These are phyloP conservation scores for Tautogolabrus adspersus DNA, from an alignment of 2,113 vertebrate genomes.

Conservation along the genomic window DNA sequence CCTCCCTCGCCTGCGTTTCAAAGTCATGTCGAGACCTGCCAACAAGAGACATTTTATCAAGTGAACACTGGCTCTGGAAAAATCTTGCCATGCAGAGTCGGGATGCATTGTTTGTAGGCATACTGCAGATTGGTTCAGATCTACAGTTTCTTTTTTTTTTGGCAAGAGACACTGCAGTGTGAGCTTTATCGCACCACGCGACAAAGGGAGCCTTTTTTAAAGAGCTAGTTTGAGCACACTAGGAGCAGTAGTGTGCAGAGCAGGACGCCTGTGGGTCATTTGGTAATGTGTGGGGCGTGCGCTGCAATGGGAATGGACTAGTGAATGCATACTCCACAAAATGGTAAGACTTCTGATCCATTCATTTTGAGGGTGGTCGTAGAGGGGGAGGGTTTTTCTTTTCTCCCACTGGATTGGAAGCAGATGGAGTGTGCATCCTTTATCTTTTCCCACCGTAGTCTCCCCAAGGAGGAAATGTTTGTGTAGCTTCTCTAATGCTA, in stretches of 20 bases:
- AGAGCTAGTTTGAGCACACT: constrained; percentile 87
- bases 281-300: constrained; percentile 89
- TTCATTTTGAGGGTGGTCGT: constrained; percentile 51
- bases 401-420: constrained; percentile 59
- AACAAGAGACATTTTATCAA: constrained; percentile 96
- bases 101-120: constrained; percentile 79
- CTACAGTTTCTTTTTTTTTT: constrained; percentile 82
- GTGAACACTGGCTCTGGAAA: constrained; percentile 97
- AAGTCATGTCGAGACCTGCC: constrained; percentile 99
- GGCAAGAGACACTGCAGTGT: constrained; percentile 93
- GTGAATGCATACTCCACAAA: constrained; percentile 89
- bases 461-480: constrained; percentile 75
- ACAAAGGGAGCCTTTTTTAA: constrained; percentile 84
- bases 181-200: constrained; percentile 86
- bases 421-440: constrained; percentile 87
- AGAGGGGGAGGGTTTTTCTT: constrained; percentile 61
- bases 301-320: constrained; percentile 91
- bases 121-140: constrained; percentile 78
- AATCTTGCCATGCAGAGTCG: constrained; percentile 90
- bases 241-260: constrained; percentile 90
- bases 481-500: constrained; percentile 79
- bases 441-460: constrained; percentile 85
- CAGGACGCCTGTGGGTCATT: constrained; percentile 92
- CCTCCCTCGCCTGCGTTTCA: constrained; percentile 98
- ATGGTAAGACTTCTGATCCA: constrained; percentile 83